Evolutionary conservation across 2,113 vertebrate species (phyloP).

Genomic region (Heteronetta atricapilla): DNA sequence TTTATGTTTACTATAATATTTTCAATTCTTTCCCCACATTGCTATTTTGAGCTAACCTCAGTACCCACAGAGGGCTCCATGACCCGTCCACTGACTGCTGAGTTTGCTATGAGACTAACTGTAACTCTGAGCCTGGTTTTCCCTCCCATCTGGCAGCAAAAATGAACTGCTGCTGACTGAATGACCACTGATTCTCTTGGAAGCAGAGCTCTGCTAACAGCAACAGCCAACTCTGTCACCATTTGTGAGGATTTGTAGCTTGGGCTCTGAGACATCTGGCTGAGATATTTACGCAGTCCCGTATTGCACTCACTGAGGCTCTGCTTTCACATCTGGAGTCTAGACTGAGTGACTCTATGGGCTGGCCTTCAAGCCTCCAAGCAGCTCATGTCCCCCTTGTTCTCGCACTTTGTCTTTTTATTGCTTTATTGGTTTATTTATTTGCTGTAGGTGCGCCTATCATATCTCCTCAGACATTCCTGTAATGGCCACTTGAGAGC

Average conservation of each 20-base stretch:
- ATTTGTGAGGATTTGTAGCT: slow-evolving; percentile 76
- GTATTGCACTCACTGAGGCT: slow-evolving; percentile 64
- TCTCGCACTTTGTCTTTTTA: slow-evolving; percentile 41
- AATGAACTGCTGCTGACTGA: slow-evolving; percentile 57
- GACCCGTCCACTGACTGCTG: background rate
- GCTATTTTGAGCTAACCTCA: background rate
- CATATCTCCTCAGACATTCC: slow-evolving; percentile 32
- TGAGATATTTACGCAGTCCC: slow-evolving; percentile 71
- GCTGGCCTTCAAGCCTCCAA: slow-evolving; percentile 63
- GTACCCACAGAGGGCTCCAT: slow-evolving; percentile 15
- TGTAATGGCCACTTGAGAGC: background rate
- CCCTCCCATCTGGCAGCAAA: slow-evolving; percentile 52
- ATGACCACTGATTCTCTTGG: slow-evolving; percentile 63
- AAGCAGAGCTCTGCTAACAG: slow-evolving; percentile 60
- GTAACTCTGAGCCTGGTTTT: slow-evolving; percentile 16
- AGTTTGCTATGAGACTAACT: slow-evolving; percentile 46
- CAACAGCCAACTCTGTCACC: slow-evolving; percentile 78
- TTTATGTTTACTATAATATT: slow-evolving; percentile 37
- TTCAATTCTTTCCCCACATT: background rate
- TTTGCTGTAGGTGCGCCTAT: slow-evolving; percentile 48
- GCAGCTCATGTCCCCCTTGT: slow-evolving; percentile 50
- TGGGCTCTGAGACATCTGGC: slow-evolving; percentile 84
- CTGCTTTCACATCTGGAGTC: slow-evolving; percentile 85
- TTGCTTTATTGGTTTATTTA: slow-evolving; percentile 40
- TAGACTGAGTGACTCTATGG: slow-evolving; percentile 83